Evolutionary conservation across 2,888 invertebrate genomes (phyloP), one percentile per base, ranked within the genome.

Genomic region (Zeuzera pyrina): DNA sequence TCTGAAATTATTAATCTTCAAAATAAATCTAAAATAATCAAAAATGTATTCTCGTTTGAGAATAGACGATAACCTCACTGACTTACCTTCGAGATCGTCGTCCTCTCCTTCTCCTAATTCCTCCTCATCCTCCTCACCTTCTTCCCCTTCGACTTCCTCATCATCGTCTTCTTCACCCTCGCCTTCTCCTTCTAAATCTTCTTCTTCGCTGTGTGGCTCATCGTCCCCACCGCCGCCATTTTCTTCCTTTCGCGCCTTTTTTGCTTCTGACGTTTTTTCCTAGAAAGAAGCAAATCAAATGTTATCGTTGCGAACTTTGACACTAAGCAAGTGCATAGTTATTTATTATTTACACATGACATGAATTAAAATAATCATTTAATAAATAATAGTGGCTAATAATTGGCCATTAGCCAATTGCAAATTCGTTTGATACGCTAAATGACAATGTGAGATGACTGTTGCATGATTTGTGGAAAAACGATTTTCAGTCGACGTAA

Each of bases 181-280:
- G 12, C 77, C 87, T 35, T 86, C 87, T 33, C 84, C 86, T 36
- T 88, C 88, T 36, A 88, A 87, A 40, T 89, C 90, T 36, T 89
- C 90, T 30, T 89, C 90, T 47, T 90, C 86, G 49, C 85, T 86
- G 52, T 86, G 85, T 41, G 77, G 77, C 38, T 88, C 88, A 13
- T 85, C 86, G 5, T 85, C 85, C 22, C 84, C 85, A 14, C 88
- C 89, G 34, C 88, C 90, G 16, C 91, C 91, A 56, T 91, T 91
- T 63, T 91, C 91, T 61, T 91, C 91, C 79, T 91, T 91, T 84
- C 90, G 90, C 76, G 89, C 88, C 79, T 91, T 91, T 84, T 92
- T 92, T 47, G 88, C 87, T 39, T 91, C 91, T 35, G 90, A 89
- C 45, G 83, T 84, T 78, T 91, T 91, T 47, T 91, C 91, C 91